Evolutionary conservation across 2,113 vertebrate genomes (phyloP).

Genomic region (Todiramphus saurophagus): DNA sequence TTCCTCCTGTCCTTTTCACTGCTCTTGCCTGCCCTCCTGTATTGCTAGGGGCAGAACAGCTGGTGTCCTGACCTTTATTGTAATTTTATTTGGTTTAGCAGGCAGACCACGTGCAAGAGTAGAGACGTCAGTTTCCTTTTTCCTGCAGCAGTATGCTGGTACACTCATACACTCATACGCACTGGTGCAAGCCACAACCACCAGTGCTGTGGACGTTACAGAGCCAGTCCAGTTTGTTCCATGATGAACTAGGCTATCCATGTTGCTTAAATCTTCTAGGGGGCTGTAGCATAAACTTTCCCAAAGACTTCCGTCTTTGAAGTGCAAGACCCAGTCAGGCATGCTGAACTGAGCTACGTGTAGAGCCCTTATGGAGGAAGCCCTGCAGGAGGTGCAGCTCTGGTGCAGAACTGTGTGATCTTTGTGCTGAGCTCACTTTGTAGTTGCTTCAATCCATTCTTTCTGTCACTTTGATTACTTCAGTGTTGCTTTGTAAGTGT

Average conservation of each 20-base stretch:
- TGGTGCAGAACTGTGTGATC: background rate
- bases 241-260: background rate
- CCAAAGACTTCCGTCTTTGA: background rate
- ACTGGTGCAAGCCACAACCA: background rate
- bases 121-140: background rate
- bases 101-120: background rate
- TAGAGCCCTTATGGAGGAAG: background rate
- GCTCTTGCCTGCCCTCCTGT: background rate
- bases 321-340: background rate
- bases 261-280: background rate
- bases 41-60: background rate
- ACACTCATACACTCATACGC: too few species aligned
- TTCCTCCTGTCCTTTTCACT: background rate
- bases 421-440: background rate
- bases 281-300: background rate
- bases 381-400: background rate
- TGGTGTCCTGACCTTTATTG: background rate
- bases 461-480: background rate
- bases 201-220: background rate
- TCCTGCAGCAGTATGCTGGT: rapidly evolving
- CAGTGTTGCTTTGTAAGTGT: background rate
- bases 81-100: background rate
- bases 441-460: background rate
- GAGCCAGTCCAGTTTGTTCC: background rate
- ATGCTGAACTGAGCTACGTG: background rate